phyloP scores from a whole-genome alignment of 2,797 vertebrate species.

The Thamnophis elegans region DNA sequence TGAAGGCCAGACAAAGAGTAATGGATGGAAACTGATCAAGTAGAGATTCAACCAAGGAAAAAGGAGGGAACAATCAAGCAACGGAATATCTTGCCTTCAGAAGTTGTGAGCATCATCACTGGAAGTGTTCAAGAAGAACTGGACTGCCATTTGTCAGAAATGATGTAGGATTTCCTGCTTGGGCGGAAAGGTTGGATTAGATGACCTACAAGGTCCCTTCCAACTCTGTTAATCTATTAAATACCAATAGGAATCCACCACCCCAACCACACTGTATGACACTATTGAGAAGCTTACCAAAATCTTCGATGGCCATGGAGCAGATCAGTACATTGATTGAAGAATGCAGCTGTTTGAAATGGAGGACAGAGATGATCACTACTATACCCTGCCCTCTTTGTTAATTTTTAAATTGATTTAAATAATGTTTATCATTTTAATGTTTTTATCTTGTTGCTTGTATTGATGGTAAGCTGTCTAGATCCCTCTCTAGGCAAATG shows the following conservation, averaged over 20 bases:
- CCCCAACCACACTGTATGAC: conserved; percentile 69
- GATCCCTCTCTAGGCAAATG: background rate
- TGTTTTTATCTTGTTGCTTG: background rate
- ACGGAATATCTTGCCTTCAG: too few species aligned
- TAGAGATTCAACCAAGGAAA: too few species aligned
- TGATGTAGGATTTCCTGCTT: too few species aligned
- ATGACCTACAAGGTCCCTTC: too few species aligned
- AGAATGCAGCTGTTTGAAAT: conserved; percentile 78
- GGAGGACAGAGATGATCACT: conserved; percentile 70
- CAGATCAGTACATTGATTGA: conserved; percentile 76
- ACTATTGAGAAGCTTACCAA: conserved; percentile 74
- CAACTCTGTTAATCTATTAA: too few species aligned
- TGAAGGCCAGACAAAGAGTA: too few species aligned
- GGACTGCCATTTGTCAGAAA: too few species aligned
- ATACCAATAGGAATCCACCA: conserved; percentile 71
- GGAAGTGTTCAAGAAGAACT: too few species aligned
- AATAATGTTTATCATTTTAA: background rate
- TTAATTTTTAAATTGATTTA: background rate
- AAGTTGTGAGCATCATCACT: too few species aligned
- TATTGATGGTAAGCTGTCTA: background rate
- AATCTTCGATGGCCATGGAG: conserved; percentile 74
- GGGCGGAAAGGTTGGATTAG: too few species aligned
- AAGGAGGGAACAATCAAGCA: too few species aligned
- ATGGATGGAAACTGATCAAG: too few species aligned
- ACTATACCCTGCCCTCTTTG: background rate